These are phyloP conservation scores for Atlantisia rogersi DNA, from an alignment of 2,113 vertebrate species.

Conservation along the genomic window DNA sequence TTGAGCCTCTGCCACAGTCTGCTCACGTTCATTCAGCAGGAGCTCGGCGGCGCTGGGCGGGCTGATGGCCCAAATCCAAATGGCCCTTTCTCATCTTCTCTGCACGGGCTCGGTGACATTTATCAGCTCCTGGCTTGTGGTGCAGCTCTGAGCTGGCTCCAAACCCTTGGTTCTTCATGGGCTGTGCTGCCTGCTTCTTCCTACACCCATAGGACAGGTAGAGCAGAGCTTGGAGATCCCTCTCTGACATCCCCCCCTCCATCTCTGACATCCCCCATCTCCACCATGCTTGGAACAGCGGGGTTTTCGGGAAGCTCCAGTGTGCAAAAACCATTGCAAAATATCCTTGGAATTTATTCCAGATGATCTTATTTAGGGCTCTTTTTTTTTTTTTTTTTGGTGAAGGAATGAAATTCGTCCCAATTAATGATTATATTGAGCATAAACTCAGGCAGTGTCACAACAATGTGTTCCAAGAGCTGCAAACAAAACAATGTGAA, in stretches of 20 bases:
- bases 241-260: background rate
- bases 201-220: background rate
- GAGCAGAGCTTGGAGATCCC: rapidly evolving
- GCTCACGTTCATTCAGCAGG: background rate
- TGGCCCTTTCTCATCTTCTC: background rate
- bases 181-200: background rate
- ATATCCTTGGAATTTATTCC: too few relatives aligned
- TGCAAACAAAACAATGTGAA: background rate
- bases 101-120: background rate
- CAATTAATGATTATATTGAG: background rate
- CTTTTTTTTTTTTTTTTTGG: background rate
- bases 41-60: background rate
- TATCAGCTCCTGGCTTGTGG: background rate
- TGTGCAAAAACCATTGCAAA: too few relatives aligned
- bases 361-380: too few relatives aligned
- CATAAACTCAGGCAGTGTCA: background rate
- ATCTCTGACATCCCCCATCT: too few relatives aligned
- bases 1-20: background rate
- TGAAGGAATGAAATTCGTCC: background rate
- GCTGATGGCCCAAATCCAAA: background rate
- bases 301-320: too few relatives aligned
- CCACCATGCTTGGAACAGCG: background rate
- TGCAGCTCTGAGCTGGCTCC: background rate
- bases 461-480: background rate
- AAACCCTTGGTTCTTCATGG: background rate